Conservation (phyloP, 2,797 vertebrate species). For the Tadarida brasiliensis region DNA sequence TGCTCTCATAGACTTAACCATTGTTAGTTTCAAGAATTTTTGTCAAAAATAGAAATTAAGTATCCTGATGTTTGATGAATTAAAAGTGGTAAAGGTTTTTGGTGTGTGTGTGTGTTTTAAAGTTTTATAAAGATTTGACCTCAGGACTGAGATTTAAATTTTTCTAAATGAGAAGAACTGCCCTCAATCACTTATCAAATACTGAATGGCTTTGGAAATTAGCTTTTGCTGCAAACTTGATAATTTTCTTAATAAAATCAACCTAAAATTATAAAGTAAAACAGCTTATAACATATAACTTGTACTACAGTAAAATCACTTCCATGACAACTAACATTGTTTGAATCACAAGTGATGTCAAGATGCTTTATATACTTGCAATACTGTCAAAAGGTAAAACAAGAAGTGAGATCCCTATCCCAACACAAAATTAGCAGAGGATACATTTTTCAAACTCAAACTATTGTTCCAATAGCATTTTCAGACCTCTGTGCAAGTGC, state of each 20-base stretch:
- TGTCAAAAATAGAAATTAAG: neutral
- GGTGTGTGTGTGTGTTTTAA: neutral
- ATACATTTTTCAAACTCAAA: neutral
- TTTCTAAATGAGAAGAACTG: neutral
- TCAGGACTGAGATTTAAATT: neutral
- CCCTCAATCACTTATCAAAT: neutral
- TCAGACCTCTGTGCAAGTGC: neutral
- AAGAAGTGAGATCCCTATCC: neutral
- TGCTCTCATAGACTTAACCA: neutral
- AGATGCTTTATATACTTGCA: neutral
- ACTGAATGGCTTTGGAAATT: neutral
- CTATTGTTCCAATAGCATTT: neutral
- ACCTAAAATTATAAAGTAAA: constrained; percentile 33
- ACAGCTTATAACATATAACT: neutral
- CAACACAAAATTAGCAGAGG: neutral
- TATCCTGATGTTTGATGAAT: neutral
- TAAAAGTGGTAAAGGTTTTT: neutral
- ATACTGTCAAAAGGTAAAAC: neutral
- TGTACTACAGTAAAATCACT: neutral
- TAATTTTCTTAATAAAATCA: neutral
- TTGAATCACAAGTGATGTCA: neutral
- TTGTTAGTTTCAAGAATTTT: neutral
- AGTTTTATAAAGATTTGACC: neutral
- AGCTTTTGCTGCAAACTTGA: neutral
- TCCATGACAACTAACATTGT: neutral